Conservation (phyloP, 2,888 invertebrate genomes). For the Hydraecia micacea region DNA sequence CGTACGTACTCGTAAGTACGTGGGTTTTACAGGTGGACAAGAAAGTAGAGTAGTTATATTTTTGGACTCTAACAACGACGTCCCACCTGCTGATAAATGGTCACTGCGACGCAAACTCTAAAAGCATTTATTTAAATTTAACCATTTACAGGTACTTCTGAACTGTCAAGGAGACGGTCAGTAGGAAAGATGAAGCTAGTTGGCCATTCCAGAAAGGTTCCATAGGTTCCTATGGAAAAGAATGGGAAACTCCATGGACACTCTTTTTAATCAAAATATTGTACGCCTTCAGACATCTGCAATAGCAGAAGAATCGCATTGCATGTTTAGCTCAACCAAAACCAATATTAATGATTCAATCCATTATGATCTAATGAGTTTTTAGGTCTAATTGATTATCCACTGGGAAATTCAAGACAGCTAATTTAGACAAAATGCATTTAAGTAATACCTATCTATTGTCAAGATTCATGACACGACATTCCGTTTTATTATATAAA, state of each 20-base stretch:
- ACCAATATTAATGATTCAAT: neutral
- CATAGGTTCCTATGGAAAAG: neutral
- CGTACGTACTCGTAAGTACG: neutral
- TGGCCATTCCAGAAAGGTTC: neutral
- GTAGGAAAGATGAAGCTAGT: neutral
- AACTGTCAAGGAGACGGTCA: neutral
- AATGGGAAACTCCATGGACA: neutral
- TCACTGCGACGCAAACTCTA: neutral
- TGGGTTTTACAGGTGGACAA: constrained; percentile 13
- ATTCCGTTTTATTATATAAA: neutral
- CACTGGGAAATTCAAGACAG: neutral
- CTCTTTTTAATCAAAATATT: neutral
- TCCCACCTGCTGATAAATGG: neutral
- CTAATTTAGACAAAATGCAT: neutral
- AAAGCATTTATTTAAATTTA: neutral
- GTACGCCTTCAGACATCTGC: neutral
- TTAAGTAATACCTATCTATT: neutral
- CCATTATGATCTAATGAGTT: neutral
- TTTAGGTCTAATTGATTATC: neutral
- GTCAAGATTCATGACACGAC: neutral
- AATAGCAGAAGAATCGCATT: neutral
- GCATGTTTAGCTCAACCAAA: neutral
- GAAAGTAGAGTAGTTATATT: constrained; percentile 3
- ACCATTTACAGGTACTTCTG: neutral
- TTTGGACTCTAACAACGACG: constrained; percentile 3